phyloP scores from a whole-genome alignment of 2,113 vertebrate genomes.

The Alethe diademata region DNA sequence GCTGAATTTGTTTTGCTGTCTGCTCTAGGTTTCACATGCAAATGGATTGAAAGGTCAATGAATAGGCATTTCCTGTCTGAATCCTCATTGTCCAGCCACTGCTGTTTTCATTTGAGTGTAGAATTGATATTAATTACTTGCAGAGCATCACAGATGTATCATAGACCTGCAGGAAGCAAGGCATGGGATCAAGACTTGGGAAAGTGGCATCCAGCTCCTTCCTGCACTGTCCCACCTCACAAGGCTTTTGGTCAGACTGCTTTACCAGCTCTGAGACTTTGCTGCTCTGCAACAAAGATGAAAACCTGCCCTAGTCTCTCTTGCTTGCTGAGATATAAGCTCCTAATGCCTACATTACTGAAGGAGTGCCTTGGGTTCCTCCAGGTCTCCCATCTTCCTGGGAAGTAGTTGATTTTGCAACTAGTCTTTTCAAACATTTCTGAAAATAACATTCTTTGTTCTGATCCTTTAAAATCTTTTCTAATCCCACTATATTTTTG shows the following conservation, averaged over 20 bases:
- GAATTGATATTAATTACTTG: background rate
- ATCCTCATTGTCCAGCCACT: background rate
- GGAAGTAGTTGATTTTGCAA: background rate
- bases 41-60: background rate
- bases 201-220: background rate
- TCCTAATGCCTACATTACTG: background rate
- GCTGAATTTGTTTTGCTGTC: background rate
- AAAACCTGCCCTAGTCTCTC: background rate
- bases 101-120: background rate
- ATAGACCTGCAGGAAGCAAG: background rate
- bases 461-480: background rate
- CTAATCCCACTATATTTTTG: background rate
- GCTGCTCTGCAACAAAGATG: background rate
- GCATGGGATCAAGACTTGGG: background rate
- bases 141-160: background rate
- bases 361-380: background rate
- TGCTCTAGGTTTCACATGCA: background rate
- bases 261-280: background rate
- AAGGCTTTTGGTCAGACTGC: background rate
- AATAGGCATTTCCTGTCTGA: conserved; percentile 21
- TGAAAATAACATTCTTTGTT: background rate
- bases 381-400: background rate
- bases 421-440: background rate
- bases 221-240: rapidly evolving
- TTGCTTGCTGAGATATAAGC: background rate